Percentiles rank a stretch among this genome's conserved stretches.
Conservation (phyloP, 2,797 vertebrate genomes). For the Furcifer pardalis region DNA sequence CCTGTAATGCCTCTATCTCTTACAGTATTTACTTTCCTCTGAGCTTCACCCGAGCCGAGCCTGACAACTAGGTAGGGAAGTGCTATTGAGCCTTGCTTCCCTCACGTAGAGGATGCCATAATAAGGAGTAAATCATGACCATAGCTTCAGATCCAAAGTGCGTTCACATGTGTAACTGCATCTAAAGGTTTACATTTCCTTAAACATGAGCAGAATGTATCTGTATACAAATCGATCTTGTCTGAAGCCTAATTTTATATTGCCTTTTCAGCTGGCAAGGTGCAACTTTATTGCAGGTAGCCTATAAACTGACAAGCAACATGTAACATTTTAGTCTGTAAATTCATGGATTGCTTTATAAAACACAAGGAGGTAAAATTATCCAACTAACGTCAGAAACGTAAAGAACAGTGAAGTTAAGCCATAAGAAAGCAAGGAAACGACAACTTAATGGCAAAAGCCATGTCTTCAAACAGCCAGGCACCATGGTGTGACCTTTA, state of each 20-base stretch:
- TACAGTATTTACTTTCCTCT: not conserved
- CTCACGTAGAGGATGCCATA: not conserved
- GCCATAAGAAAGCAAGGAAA: slow-evolving; percentile 64
- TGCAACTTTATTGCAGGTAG: slow-evolving; percentile 67
- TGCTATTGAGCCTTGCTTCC: not conserved
- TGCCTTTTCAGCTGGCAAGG: slow-evolving; percentile 63
- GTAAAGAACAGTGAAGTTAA: slow-evolving; percentile 58
- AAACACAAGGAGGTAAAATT: slow-evolving; percentile 66
- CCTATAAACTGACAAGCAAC: slow-evolving; percentile 70
- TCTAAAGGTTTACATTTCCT: slow-evolving; percentile 64
- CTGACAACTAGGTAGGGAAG: not conserved
- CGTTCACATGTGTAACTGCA: slow-evolving; percentile 60
- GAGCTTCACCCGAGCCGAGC: not conserved
- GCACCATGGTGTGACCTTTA: slow-evolving; percentile 75
- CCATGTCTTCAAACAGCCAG: slow-evolving; percentile 72
- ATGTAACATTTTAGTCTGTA: slow-evolving; percentile 67
- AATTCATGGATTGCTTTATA: slow-evolving; percentile 69
- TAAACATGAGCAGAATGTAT: slow-evolving; percentile 70
- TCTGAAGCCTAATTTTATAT: slow-evolving; percentile 68
- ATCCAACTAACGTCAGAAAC: slow-evolving; percentile 62
- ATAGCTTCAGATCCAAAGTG: slow-evolving; percentile 46
- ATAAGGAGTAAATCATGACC: not conserved
- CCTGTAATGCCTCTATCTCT: not conserved
- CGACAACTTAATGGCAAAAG: slow-evolving; percentile 75
- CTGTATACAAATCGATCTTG: slow-evolving; percentile 67